These are phyloP conservation scores for Eubasilissa regina DNA, from an alignment of 1,140 invertebrate genomes.

Conservation along the genomic window DNA sequence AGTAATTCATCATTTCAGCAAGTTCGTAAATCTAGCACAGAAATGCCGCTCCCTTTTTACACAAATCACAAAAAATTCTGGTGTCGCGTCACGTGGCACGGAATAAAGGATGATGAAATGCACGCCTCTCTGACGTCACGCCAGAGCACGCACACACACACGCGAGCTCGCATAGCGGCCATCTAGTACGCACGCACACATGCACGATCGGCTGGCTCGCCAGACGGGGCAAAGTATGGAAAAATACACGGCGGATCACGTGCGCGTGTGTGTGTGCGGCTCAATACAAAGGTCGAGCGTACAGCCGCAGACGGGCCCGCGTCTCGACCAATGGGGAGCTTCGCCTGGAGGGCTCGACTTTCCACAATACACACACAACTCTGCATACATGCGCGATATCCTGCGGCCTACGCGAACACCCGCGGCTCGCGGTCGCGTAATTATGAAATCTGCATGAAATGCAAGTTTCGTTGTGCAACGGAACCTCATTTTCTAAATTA, in stretches of 20 bases:
- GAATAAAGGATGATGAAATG: constrained; percentile 35
- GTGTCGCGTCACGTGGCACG: constrained; percentile 30
- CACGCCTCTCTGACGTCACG: constrained; percentile 22
- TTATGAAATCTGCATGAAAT: too few species aligned
- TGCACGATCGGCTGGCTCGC: too few species aligned
- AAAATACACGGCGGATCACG: neutral
- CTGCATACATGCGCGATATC: constrained; percentile 1
- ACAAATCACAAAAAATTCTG: neutral
- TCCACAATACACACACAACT: constrained; percentile 29
- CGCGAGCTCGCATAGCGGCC: too few species aligned
- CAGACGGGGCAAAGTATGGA: constrained; percentile 43
- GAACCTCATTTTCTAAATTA: too few species aligned
- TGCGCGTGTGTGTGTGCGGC: constrained; percentile 2
- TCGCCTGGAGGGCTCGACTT: constrained; percentile 46
- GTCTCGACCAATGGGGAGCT: constrained; percentile 40
- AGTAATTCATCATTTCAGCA: neutral
- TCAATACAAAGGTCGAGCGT: constrained; percentile 36
- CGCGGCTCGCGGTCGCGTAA: constrained; percentile 20
- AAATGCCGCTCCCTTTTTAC: neutral
- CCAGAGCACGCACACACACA: neutral
- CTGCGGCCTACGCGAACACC: neutral
- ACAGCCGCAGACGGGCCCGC: constrained; percentile 46
- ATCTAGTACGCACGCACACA: neutral
- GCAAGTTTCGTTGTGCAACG: too few species aligned
- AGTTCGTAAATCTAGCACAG: neutral